Percentiles rank a stretch among this genome's conserved stretches.
These are phyloP conservation scores for Muntiacus muntjak DNA, from an alignment of 2,113 vertebrate genomes.

Conservation along the genomic window DNA sequence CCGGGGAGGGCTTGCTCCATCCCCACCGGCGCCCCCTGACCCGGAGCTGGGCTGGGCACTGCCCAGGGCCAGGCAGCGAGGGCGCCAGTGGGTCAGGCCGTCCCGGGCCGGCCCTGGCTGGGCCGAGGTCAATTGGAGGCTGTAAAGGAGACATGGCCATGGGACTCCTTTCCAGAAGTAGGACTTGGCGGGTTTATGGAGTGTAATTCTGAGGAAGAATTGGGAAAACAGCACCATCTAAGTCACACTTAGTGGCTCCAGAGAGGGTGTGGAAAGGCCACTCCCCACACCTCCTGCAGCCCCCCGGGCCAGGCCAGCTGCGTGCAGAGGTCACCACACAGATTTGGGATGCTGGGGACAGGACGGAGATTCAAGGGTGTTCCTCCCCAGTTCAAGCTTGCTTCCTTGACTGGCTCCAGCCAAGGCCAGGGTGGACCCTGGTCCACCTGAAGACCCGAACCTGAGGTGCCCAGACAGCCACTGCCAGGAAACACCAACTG, in stretches of 20 bases:
- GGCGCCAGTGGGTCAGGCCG: not conserved
- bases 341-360: not conserved
- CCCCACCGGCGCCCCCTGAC: fast-evolving
- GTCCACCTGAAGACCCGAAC: not conserved
- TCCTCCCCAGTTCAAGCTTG: not conserved
- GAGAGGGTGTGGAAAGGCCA: not conserved
- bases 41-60: fast-evolving
- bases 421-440: not conserved
- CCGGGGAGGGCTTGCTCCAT: not conserved
- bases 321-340: too few species aligned
- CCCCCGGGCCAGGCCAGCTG: not conserved
- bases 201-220: not conserved
- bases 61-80: not conserved
- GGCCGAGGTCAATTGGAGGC: constrained; percentile 38
- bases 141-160: not conserved
- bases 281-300: not conserved
- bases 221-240: not conserved
- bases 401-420: not conserved
- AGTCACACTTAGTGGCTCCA: constrained; percentile 9
- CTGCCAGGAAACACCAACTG: not conserved
- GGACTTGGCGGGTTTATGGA: not conserved
- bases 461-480: not conserved
- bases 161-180: not conserved
- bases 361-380: not conserved
- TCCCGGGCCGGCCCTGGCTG: not conserved